Evolutionary conservation across 2,797 vertebrate species (phyloP).

Genomic region (Lophotriccus pileatus): DNA sequence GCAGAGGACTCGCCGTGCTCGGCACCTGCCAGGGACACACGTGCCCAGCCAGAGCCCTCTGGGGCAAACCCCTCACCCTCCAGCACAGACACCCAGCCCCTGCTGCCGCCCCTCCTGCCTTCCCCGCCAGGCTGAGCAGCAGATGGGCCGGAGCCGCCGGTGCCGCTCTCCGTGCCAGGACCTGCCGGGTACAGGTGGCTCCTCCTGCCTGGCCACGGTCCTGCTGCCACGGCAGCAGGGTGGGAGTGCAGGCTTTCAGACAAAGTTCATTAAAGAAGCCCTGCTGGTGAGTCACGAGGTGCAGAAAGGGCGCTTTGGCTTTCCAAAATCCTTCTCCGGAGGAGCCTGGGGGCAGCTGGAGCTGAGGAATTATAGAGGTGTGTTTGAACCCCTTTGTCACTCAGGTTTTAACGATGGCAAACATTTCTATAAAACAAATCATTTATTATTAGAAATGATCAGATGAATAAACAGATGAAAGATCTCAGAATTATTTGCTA

Average conservation of each 20-base stretch:
- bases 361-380: neutral
- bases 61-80: neutral
- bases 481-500: neutral
- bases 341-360: neutral
- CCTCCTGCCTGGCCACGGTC: accelerated
- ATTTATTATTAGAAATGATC: neutral
- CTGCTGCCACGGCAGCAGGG: accelerated
- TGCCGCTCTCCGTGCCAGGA: accelerated
- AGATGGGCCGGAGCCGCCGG: neutral
- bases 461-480: neutral
- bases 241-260: neutral
- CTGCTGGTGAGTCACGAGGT: neutral
- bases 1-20: accelerated
- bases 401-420: neutral
- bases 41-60: neutral
- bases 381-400: neutral
- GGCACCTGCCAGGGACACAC: accelerated
- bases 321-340: neutral
- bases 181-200: neutral
- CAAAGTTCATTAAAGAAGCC: neutral
- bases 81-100: neutral
- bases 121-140: accelerated
- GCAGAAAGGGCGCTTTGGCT: neutral
- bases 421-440: neutral
- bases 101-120: neutral